Percentiles rank a stretch among this genome's conserved stretches.
Conservation (phyloP, 2,113 vertebrate genomes). For the Toxotes jaculatrix region DNA sequence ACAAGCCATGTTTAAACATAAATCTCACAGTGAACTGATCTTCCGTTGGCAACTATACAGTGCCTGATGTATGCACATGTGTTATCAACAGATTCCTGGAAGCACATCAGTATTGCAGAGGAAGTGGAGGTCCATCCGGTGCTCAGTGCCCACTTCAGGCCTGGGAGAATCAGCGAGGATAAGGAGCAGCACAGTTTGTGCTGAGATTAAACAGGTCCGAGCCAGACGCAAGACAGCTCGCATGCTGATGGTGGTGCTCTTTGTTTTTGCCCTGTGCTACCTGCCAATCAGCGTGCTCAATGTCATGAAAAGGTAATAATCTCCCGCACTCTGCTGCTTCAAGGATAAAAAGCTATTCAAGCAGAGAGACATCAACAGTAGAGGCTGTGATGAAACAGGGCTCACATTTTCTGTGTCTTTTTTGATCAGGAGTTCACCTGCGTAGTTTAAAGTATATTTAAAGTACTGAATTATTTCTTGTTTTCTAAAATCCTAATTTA, state of each 20-base stretch:
- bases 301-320: slow-evolving; percentile 93
- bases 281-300: slow-evolving; percentile 97
- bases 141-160: slow-evolving; percentile 79
- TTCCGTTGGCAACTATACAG: no score
- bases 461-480: not conserved
- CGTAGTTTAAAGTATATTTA: not conserved
- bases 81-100: slow-evolving; percentile 90
- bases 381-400: not conserved
- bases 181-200: slow-evolving; percentile 88
- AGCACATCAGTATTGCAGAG: slow-evolving; percentile 92
- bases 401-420: not conserved
- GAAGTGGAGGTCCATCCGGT: slow-evolving; percentile 90
- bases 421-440: not conserved
- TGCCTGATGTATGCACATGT: slow-evolving; percentile 14
- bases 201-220: slow-evolving; percentile 96
- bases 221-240: slow-evolving; percentile 94
- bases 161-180: slow-evolving; percentile 85
- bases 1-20: not conserved
- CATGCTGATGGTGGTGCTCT: slow-evolving; percentile 96
- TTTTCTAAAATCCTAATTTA: not conserved
- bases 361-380: not conserved
- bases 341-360: not conserved
- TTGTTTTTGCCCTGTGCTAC: slow-evolving; percentile 97
- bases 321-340: not conserved
- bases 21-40: not conserved